phyloP scores from a whole-genome alignment of 1,140 invertebrate species.

The Bicyclus anynana region DNA sequence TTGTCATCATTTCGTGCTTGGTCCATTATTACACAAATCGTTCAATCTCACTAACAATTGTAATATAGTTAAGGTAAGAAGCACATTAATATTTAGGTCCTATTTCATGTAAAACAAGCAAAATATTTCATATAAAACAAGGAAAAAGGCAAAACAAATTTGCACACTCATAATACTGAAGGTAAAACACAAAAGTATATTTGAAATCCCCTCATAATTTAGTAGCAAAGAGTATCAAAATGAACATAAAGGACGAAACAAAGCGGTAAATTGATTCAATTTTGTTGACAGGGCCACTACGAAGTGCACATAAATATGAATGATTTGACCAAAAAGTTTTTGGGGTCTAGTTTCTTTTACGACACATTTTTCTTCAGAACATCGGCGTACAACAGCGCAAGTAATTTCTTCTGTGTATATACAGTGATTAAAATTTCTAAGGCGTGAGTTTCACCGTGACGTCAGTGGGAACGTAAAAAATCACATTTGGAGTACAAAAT shows the following conservation, averaged over 20 bases:
- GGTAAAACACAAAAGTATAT: not conserved
- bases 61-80: constrained; percentile 52
- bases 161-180: not conserved
- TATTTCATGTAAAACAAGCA: too few species aligned
- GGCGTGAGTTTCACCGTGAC: too few species aligned
- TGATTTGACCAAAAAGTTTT: constrained; percentile 43
- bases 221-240: constrained; percentile 3
- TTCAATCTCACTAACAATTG: constrained; percentile 56
- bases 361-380: constrained; percentile 49
- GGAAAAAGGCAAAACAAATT: too few species aligned
- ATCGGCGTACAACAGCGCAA: constrained; percentile 40
- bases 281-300: constrained; percentile 51
- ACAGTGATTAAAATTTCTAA: constrained; percentile 28
- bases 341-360: constrained; percentile 57
- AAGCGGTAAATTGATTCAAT: constrained; percentile 23
- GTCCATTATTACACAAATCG: constrained; percentile 42
- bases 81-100: too few species aligned
- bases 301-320: constrained; percentile 47
- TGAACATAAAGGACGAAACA: constrained; percentile 7
- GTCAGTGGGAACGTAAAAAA: too few species aligned
- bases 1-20: constrained; percentile 62
- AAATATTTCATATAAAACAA: too few species aligned
- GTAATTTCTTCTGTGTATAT: constrained; percentile 53
- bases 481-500: too few species aligned
- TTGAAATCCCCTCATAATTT: constrained; percentile 1